A percentile compares a stretch with the other conserved stretches of the same genome.
Conservation (phyloP, 1,140 invertebrate genomes). For the Tetramorium alpestre region DNA sequence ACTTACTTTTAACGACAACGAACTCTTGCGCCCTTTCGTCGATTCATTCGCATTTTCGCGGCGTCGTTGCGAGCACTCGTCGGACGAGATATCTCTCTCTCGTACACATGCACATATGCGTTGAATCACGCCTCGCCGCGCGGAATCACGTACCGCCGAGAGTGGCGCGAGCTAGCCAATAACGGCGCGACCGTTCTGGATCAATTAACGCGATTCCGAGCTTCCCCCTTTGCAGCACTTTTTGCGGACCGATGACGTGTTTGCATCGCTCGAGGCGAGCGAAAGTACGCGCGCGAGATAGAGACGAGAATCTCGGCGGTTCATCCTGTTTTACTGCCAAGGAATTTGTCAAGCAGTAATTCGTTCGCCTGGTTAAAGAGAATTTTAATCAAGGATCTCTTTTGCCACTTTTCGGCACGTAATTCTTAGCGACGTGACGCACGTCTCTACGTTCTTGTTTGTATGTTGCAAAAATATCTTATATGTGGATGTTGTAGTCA, state of each 20-base stretch:
- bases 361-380: not conserved
- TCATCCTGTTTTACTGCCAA: not conserved
- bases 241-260: slow-evolving; percentile 46
- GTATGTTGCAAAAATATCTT: slow-evolving; percentile 29
- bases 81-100: slow-evolving; percentile 51
- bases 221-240: slow-evolving; percentile 63
- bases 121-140: slow-evolving; percentile 33
- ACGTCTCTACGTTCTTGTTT: not conserved
- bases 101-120: not conserved
- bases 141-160: slow-evolving; percentile 61
- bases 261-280: slow-evolving; percentile 19
- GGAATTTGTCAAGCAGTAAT: not conserved
- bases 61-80: slow-evolving; percentile 15
- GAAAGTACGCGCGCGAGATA: slow-evolving; percentile 41
- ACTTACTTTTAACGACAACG: not conserved
- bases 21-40: not conserved
- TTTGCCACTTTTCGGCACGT: not conserved
- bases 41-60: slow-evolving; percentile 31
- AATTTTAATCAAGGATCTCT: not conserved
- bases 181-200: slow-evolving; percentile 63
- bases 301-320: not conserved
- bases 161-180: slow-evolving; percentile 45
- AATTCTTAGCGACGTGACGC: not conserved
- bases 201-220: slow-evolving; percentile 70
- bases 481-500: slow-evolving; percentile 45